Conservation (phyloP, 2,113 vertebrate species). For the Acanthisitta chloris region DNA sequence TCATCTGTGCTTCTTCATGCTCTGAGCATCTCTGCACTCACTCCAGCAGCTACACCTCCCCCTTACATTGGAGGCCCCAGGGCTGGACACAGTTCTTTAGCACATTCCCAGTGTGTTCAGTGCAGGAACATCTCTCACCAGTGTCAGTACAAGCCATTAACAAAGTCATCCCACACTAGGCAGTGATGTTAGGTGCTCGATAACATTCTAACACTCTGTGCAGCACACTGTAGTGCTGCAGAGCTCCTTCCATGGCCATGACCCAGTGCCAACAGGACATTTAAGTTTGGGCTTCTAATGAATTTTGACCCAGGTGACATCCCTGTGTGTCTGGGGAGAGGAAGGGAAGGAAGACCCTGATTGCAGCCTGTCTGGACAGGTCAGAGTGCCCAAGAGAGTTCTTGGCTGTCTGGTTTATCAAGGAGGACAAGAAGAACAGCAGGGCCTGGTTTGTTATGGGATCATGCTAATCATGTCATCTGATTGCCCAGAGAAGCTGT, state of each 20-base stretch:
- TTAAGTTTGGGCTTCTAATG: neutral
- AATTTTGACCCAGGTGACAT: too few species aligned
- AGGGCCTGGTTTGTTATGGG: neutral
- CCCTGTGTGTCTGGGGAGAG: neutral
- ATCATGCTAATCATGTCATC: too few species aligned
- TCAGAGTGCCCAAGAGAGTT: neutral
- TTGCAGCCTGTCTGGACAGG: neutral
- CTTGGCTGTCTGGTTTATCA: neutral
- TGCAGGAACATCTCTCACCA: neutral
- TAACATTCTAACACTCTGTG: neutral
- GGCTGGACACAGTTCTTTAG: neutral
- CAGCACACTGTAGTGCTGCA: rapidly evolving
- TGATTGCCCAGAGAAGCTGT: neutral
- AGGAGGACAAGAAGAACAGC: neutral
- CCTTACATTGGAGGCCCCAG: neutral
- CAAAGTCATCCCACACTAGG: neutral
- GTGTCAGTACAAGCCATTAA: neutral
- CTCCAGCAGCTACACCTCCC: neutral
- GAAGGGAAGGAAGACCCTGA: too few species aligned
- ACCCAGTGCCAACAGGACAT: neutral
- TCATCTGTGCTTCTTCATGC: neutral
- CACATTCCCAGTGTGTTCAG: rapidly evolving
- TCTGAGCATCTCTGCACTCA: neutral
- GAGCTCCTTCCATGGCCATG: neutral
- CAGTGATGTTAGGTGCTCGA: neutral